Base-by-base conservation (phyloP, 2,888 invertebrate species). In the Athalia circularis region DNA sequence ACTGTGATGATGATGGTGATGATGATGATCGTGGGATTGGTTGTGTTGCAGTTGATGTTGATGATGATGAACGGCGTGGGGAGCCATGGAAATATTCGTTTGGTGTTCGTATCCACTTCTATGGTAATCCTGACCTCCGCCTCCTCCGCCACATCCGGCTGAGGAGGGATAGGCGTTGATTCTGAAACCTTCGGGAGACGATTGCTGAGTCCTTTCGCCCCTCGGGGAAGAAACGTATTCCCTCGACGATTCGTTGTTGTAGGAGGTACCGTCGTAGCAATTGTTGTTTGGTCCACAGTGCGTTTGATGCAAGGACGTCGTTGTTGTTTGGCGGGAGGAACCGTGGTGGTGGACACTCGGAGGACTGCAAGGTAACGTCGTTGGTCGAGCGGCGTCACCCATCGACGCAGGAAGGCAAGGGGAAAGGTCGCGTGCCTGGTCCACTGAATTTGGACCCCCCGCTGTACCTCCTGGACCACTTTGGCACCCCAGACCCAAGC, bases 381-480 rank as follows among this genome's bases (percentile, higher is more conserved):
- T 94, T 83, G 91, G 92, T 83, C 88, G 86, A 77, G 88, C 89
- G 80, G 91, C 90, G 93, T 92, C 92, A 83, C 92, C 92, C 92
- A 92, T 92, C 85, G 92, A 92, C 86, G 94, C 94, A 79, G 95
- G 95, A 82, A 95, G 93, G 88, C 94, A 95, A 84, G 95, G 95
- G 88, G 95, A 95, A 83, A 95, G 92, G 88, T 95, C 95, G 86
- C 94, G 93, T 84, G 94, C 94, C 87, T 94, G 94, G 89, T 95
- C 95, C 92, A 94, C 94, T 70, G 86, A 87, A 83, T 88, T 88
- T 82, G 88, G 88, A 84, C 83, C 92, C 92, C 90, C 92, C 92
- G 91, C 94, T 93, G 93, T 94, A 93, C 93, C 94, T 80, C 83
- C 84, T 83, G 87, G 87, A 84, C 89, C 88, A 87, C 89, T 88